These are phyloP conservation scores for Phenganax stokvisi DNA, from an alignment of 92 coral and sea anemone species.

Conservation along the genomic window DNA sequence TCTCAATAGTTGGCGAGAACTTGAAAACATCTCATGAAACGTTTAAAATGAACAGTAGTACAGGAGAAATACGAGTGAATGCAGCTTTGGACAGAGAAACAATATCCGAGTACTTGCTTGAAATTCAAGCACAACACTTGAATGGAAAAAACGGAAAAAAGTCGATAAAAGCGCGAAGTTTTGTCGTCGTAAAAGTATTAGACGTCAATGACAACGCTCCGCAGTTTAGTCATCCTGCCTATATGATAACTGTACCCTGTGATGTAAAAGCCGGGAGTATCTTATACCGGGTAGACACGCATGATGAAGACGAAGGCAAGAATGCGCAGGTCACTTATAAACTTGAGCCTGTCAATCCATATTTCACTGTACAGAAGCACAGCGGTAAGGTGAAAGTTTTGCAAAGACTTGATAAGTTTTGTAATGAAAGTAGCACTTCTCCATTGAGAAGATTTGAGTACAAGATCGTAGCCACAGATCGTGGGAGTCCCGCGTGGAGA, in stretches of 20 bases:
- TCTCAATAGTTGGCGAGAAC: slow-evolving; percentile 78
- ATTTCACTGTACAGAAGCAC: slow-evolving; percentile 67
- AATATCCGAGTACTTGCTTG: slow-evolving; percentile 63
- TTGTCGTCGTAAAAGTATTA: slow-evolving; percentile 62
- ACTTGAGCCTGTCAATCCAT: slow-evolving; percentile 61
- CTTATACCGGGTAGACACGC: slow-evolving; percentile 64
- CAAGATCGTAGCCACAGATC: slow-evolving; percentile 65
- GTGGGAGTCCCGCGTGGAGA: slow-evolving; percentile 45
- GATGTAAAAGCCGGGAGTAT: slow-evolving; percentile 65
- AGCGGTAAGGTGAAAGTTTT: slow-evolving; percentile 71
- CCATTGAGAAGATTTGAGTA: slow-evolving; percentile 27
- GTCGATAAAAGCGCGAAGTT: slow-evolving; percentile 53
- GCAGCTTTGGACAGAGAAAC: slow-evolving; percentile 62
- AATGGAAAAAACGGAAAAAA: slow-evolving; percentile 43
- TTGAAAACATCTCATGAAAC: slow-evolving; percentile 42
- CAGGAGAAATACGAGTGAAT: slow-evolving; percentile 62
- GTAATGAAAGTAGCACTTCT: slow-evolving; percentile 39
- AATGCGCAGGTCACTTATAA: slow-evolving; percentile 61
- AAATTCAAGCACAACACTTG: slow-evolving; percentile 64
- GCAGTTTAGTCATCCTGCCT: slow-evolving; percentile 56
- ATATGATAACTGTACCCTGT: slow-evolving; percentile 70
- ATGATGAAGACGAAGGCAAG: slow-evolving; percentile 51
- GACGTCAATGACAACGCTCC: slow-evolving; percentile 67
- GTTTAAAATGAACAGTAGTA: slow-evolving; percentile 59
- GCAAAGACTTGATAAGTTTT: slow-evolving; percentile 58